Conservation (phyloP, 2,888 invertebrate species). For the Chymomyza caudatula region DNA sequence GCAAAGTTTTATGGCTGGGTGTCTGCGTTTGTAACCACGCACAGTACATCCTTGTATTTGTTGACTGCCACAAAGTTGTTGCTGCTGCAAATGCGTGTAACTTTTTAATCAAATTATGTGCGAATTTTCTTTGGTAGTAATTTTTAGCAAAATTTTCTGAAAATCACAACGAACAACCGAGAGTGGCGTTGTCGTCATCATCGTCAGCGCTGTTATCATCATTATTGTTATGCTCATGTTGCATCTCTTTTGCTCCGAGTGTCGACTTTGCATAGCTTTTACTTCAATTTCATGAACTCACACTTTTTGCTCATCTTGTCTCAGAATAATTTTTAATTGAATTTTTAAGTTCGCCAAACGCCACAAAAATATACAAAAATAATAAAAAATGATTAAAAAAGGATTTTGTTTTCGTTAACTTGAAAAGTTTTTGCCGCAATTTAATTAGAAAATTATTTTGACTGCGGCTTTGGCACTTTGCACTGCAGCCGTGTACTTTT, state of each 20-base stretch:
- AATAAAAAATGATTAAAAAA: slow-evolving; percentile 10
- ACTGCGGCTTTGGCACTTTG: slow-evolving; percentile 58
- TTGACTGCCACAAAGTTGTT: slow-evolving; percentile 40
- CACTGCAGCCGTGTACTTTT: slow-evolving; percentile 28
- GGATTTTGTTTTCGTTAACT: slow-evolving; percentile 65
- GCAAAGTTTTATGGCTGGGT: neutral
- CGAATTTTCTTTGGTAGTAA: slow-evolving; percentile 72
- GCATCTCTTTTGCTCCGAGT: slow-evolving; percentile 33
- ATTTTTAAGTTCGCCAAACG: slow-evolving; percentile 65
- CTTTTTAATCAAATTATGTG: slow-evolving; percentile 73
- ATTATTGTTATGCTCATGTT: slow-evolving; percentile 24
- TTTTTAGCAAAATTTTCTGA: slow-evolving; percentile 64
- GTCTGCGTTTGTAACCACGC: slow-evolving; percentile 5
- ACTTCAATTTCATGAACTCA: slow-evolving; percentile 56
- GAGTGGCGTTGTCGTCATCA: slow-evolving; percentile 12
- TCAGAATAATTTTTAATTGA: slow-evolving; percentile 71
- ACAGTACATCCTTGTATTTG: slow-evolving; percentile 23
- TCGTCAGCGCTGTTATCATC: neutral
- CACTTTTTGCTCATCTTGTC: slow-evolving; percentile 12
- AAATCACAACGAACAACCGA: slow-evolving; percentile 41
- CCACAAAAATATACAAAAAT: slow-evolving; percentile 27
- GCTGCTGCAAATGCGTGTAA: slow-evolving; percentile 66
- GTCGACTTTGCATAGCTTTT: slow-evolving; percentile 32
- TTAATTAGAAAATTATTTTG: slow-evolving; percentile 73
- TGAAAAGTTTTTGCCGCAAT: slow-evolving; percentile 45